Conservation (phyloP, 2,888 invertebrate species). For the Latrodectus elegans region DNA sequence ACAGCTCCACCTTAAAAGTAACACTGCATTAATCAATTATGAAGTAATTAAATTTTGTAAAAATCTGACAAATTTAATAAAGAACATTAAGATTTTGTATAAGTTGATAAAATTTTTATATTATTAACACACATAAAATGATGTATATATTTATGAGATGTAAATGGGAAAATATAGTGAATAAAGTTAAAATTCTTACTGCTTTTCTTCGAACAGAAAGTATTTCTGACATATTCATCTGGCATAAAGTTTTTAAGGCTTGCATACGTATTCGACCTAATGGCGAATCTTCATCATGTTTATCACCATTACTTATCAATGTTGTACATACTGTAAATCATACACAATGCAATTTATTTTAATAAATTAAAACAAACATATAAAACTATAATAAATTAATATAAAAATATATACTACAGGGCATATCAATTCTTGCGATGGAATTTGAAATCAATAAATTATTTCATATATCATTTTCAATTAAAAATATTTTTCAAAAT, state of each 20-base stretch:
- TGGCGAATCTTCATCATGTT: slow-evolving; percentile 89
- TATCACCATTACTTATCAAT: slow-evolving; percentile 89
- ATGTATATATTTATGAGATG: background rate
- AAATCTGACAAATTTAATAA: too few relatives aligned
- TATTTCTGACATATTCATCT: slow-evolving; percentile 91
- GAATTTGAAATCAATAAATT: too few relatives aligned
- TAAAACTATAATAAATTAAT: too few relatives aligned
- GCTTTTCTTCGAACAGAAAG: slow-evolving; percentile 89
- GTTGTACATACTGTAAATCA: slow-evolving; percentile 83
- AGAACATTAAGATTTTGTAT: background rate
- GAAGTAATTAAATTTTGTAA: background rate
- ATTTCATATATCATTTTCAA: too few relatives aligned
- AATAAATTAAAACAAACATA: too few relatives aligned
- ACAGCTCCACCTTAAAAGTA: slow-evolving; percentile 81
- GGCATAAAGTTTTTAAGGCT: slow-evolving; percentile 86
- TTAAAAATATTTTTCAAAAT: too few relatives aligned
- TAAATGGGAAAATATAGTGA: background rate
- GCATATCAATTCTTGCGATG: too few relatives aligned
- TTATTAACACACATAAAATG: background rate
- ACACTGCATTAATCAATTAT: slow-evolving; percentile 4
- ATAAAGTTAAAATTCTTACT: slow-evolving; percentile 76
- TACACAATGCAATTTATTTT: background rate
- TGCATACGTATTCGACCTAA: slow-evolving; percentile 85
- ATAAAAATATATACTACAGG: too few relatives aligned
- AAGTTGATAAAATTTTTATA: background rate